Evolutionary conservation across 2,888 invertebrate genomes (phyloP).

Genomic region (Adineta ricciae): DNA sequence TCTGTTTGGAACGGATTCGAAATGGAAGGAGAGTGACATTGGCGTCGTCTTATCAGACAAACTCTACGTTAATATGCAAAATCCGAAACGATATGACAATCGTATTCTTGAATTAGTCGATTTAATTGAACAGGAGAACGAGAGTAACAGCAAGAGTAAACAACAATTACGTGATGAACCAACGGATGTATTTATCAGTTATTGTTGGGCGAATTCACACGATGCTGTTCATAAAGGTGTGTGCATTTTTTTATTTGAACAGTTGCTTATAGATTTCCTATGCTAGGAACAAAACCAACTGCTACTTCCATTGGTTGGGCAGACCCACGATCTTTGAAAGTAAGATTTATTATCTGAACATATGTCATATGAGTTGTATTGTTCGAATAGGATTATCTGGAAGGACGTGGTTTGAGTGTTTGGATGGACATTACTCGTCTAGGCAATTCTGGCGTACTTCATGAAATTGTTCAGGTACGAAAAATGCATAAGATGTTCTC

Average conservation of each 20-base stretch:
- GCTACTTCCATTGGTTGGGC: constrained; percentile 39
- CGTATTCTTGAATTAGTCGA: constrained; percentile 42
- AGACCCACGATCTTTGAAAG: constrained; percentile 44
- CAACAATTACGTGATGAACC: not conserved
- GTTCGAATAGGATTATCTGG: not conserved
- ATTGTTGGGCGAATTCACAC: constrained; percentile 45
- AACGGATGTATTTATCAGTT: constrained; percentile 31
- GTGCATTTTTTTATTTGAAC: not conserved
- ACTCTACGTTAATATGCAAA: constrained; percentile 42
- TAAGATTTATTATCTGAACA: constrained; percentile 35
- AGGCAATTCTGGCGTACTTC: not conserved
- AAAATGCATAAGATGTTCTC: constrained; percentile 36
- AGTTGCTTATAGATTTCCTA: constrained; percentile 34
- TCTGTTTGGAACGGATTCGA: not conserved
- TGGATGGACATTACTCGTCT: constrained; percentile 9
- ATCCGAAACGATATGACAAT: constrained; percentile 39
- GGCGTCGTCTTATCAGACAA: constrained; percentile 19
- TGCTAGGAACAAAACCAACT: not conserved
- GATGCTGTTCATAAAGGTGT: constrained; percentile 40
- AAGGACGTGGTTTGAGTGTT: not conserved
- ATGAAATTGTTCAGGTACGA: constrained; percentile 8
- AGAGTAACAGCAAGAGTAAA: not conserved
- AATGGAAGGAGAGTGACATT: constrained; percentile 24
- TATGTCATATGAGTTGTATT: not conserved
- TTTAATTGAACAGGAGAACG: constrained; percentile 35